These are phyloP conservation scores for Tetragonula clypearis DNA, from an alignment of 1,140 invertebrate genomes.

Conservation along the genomic window DNA sequence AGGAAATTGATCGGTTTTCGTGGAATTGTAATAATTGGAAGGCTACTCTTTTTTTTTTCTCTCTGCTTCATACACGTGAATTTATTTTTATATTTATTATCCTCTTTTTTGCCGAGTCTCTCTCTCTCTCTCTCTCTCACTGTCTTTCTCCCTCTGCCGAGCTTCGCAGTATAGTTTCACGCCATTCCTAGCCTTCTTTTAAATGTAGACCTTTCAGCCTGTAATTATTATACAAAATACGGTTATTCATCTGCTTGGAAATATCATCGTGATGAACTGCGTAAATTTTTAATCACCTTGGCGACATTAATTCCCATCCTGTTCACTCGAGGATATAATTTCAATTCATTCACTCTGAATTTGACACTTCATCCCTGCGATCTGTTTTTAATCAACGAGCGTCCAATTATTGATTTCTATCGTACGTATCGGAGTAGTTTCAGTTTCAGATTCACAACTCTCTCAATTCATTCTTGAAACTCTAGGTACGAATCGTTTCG, in stretches of 20 bases:
- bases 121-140: too few species aligned
- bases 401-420: too few species aligned
- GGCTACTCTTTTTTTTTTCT: not conserved
- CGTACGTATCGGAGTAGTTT: too few species aligned
- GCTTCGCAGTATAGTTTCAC: not conserved
- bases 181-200: not conserved
- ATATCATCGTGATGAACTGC: not conserved
- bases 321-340: too few species aligned
- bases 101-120: not conserved
- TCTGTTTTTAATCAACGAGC: too few species aligned
- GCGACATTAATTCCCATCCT: not conserved
- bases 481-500: too few species aligned
- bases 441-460: too few species aligned
- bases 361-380: too few species aligned
- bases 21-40: not conserved
- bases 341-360: too few species aligned
- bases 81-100: not conserved
- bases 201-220: not conserved
- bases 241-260: not conserved
- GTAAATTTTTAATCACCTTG: not conserved
- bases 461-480: too few species aligned
- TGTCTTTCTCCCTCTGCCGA: too few species aligned
- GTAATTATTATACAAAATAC: not conserved
- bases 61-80: not conserved
- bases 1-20: conserved; percentile 14